These are phyloP conservation scores for Cecidostiba fungosa DNA, from an alignment of 2,888 invertebrate species.

Conservation along the genomic window DNA sequence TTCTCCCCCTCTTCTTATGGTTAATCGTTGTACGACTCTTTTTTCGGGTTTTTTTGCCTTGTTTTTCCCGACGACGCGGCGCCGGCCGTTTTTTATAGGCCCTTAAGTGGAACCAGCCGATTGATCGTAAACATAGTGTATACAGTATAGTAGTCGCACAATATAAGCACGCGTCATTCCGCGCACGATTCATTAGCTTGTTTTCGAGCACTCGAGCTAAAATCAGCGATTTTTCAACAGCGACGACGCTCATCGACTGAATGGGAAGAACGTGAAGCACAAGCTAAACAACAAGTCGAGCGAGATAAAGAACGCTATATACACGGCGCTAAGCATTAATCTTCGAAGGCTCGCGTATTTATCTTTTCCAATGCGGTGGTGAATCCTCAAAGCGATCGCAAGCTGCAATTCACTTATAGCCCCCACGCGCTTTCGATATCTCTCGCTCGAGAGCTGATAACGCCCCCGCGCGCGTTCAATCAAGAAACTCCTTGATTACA, in stretches of 20 bases:
- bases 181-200: neutral
- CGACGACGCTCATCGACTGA: neutral
- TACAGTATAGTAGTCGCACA: neutral
- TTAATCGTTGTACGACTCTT: neutral
- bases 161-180: no score
- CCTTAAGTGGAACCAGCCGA: neutral
- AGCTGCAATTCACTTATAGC: slow-evolving; percentile 56
- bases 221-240: neutral
- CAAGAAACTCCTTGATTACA: slow-evolving; percentile 53
- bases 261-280: no score
- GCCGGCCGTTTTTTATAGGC: neutral
- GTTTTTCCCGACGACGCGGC: neutral
- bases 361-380: slow-evolving; percentile 46
- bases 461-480: slow-evolving; percentile 39
- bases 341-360: slow-evolving; percentile 36
- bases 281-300: no score
- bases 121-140: neutral
- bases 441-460: slow-evolving; percentile 14
- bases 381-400: slow-evolving; percentile 52
- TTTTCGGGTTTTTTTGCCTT: neutral
- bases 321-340: slow-evolving; percentile 23
- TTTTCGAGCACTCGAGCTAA: neutral
- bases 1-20: neutral
- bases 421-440: slow-evolving; percentile 52
- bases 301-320: no score